These are phyloP conservation scores for Thymelicus acteon DNA, from an alignment of 2,888 invertebrate genomes.

Conservation along the genomic window DNA sequence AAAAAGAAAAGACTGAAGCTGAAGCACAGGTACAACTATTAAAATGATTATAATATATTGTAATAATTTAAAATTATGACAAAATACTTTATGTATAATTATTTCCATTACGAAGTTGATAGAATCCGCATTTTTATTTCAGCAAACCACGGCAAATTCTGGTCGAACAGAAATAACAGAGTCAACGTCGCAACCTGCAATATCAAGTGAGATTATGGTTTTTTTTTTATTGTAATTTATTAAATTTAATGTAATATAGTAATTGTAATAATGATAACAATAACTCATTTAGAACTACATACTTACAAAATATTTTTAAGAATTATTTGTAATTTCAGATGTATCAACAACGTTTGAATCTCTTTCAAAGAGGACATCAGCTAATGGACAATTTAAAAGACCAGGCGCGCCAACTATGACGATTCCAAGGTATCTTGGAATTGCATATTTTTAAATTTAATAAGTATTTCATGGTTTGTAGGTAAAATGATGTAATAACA, in stretches of 20 bases:
- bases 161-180: conserved; percentile 77
- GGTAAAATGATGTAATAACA: too few relatives aligned
- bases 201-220: conserved; percentile 74
- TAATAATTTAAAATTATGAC: not conserved
- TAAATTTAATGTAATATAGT: too few relatives aligned
- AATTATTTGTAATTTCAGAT: conserved; percentile 52
- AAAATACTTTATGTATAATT: too few relatives aligned
- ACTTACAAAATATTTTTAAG: too few relatives aligned
- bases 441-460: not conserved
- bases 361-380: conserved; percentile 71
- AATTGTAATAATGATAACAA: too few relatives aligned
- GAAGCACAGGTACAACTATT: conserved; percentile 64
- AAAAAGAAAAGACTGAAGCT: conserved; percentile 82
- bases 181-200: conserved; percentile 75
- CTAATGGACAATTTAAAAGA: conserved; percentile 73
- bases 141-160: conserved; percentile 62
- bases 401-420: conserved; percentile 71
- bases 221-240: too few relatives aligned
- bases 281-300: too few relatives aligned
- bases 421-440: conserved; percentile 63
- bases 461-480: too few relatives aligned
- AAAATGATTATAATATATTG: too few relatives aligned
- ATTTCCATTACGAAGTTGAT: too few relatives aligned
- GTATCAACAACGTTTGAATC: conserved; percentile 71
- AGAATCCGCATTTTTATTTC: conserved; percentile 29